These are phyloP conservation scores for Seladonia tumulorum DNA, from an alignment of 2,888 invertebrate species.

Conservation along the genomic window DNA sequence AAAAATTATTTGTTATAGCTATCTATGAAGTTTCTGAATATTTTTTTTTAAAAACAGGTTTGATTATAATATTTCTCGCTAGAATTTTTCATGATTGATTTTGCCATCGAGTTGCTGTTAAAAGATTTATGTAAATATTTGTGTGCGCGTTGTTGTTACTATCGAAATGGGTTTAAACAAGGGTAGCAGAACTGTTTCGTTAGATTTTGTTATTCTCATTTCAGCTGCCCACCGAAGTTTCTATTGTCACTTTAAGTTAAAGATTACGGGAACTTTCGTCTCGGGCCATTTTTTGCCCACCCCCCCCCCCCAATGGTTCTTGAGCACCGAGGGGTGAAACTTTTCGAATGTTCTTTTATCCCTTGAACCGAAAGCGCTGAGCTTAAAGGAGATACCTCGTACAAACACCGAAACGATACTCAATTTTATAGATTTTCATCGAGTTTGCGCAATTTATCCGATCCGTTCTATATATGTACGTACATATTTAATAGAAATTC, in stretches of 20 bases:
- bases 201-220: background rate
- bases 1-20: no score
- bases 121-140: background rate
- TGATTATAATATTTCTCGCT: background rate
- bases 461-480: background rate
- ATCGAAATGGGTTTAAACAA: background rate
- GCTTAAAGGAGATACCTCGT: background rate
- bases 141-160: background rate
- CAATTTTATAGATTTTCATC: background rate
- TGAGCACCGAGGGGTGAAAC: constrained; percentile 4
- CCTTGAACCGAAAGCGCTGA: background rate
- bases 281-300: background rate
- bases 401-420: background rate
- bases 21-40: no score
- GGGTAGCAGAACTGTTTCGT: background rate
- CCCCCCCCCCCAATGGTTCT: background rate
- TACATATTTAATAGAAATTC: background rate
- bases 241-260: constrained; percentile 14
- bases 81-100: background rate
- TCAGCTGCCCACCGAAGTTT: background rate
- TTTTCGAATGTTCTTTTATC: constrained; percentile 8
- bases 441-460: background rate
- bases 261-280: constrained; percentile 16
- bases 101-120: background rate
- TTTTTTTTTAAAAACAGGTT: no score